Percentiles rank a stretch among this genome's conserved stretches.
Evolutionary conservation across 2,888 invertebrate genomes (phyloP).

Genomic region (Tipula unca): DNA sequence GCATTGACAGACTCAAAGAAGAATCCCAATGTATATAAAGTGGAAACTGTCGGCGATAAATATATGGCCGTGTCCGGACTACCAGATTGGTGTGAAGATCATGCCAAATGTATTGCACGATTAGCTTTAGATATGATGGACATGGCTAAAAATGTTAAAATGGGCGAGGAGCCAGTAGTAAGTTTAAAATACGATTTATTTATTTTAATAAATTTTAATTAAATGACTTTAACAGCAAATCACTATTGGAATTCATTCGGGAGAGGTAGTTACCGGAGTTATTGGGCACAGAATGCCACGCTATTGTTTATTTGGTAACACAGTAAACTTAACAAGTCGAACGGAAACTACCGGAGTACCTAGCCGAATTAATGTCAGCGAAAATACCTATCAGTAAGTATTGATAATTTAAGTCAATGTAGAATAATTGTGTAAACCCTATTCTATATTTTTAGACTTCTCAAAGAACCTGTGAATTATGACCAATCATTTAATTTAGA

Average conservation of each 20-base stretch:
- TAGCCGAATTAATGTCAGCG: slow-evolving; percentile 85
- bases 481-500: slow-evolving; percentile 78
- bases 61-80: slow-evolving; percentile 97
- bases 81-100: slow-evolving; percentile 82
- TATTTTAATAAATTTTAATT: background rate
- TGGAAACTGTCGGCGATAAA: slow-evolving; percentile 95
- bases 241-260: slow-evolving; percentile 89
- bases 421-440: background rate
- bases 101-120: slow-evolving; percentile 83
- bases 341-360: slow-evolving; percentile 87
- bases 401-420: background rate
- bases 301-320: slow-evolving; percentile 89
- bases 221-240: slow-evolving; percentile 56
- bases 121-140: slow-evolving; percentile 95
- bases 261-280: slow-evolving; percentile 90
- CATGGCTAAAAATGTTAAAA: slow-evolving; percentile 73
- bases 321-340: slow-evolving; percentile 86
- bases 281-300: slow-evolving; percentile 92
- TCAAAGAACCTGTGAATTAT: slow-evolving; percentile 52
- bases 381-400: slow-evolving; percentile 78
- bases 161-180: slow-evolving; percentile 83
- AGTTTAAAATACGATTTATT: slow-evolving; percentile 36
- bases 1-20: slow-evolving; percentile 84
- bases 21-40: slow-evolving; percentile 93
- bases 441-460: background rate